Conservation (phyloP, 2,113 vertebrate species). For the Prolemur simus region DNA sequence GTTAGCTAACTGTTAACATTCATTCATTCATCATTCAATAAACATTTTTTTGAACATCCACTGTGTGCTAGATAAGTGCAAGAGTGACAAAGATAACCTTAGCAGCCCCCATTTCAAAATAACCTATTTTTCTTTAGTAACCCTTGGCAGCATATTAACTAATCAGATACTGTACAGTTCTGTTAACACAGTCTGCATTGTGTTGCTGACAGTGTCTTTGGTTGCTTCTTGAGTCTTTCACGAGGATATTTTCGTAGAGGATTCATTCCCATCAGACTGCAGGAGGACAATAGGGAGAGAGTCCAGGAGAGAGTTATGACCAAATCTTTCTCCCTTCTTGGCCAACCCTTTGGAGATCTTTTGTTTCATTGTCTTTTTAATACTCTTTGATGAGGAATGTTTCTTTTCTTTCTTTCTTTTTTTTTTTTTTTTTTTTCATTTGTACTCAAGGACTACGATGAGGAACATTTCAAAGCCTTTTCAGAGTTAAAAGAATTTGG, state of each 20-base stretch:
- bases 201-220: background rate
- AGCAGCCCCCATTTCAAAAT: background rate
- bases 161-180: background rate
- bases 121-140: background rate
- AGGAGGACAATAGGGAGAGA: background rate
- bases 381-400: background rate
- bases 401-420: no score
- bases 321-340: background rate
- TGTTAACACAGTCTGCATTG: background rate
- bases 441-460: background rate
- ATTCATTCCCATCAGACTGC: background rate
- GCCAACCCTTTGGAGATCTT: background rate
- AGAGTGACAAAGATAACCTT: background rate
- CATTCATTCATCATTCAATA: background rate
- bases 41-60: background rate
- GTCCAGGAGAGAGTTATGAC: background rate
- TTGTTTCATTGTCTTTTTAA: constrained; percentile 1
- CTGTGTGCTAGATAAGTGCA: background rate
- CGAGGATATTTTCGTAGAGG: background rate
- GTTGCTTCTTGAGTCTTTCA: background rate
- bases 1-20: background rate
- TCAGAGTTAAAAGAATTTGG: background rate
- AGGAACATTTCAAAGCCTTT: background rate
- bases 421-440: no score
- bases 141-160: background rate